Evolutionary conservation across 2,113 vertebrate species (phyloP), one percentile per base, ranked within the genome.

Genomic region (Ramphastos sulfuratus): DNA sequence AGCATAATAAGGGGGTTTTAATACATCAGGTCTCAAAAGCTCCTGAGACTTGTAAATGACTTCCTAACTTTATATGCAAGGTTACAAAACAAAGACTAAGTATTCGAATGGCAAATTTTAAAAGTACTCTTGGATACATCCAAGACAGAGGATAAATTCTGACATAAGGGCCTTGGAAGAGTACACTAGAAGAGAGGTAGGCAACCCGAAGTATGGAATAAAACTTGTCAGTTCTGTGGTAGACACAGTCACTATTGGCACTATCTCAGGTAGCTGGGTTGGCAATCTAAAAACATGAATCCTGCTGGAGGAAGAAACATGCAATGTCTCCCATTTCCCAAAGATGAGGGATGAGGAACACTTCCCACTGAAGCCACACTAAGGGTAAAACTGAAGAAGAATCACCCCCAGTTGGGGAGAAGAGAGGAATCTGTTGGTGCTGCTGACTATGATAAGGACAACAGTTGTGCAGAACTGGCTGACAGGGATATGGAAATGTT

Each of bases 401-500:
- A 95, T 91, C 85, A 79, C 91, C 93, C 76, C 74, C 31, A 0
- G 82, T 2, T 42, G 27, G 72, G 87, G 65, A 95, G 69, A 89
- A 71, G 75, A 93, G 75, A 93, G 85, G 94, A 96, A 97, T 95
- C 87, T 96, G 92, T 94, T 96, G 94, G 88, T 94, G 93, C 91
- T 97, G 89, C 95, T 97, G 96, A 97, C 95, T 95, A 96, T 95
- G 95, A 96, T 92, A 87, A 97, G 95, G 96, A 95, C 96, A 97
- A 96, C 96, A 96, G 96, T 97, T 96, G 94, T 95, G 92, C 89
- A 95, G 95, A 95, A 95, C 95, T 95, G 96, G 95, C 95, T 97
- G 96, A 94, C 96, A 97, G 85, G 95, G 96, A 96, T 96, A 97
- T 97, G 97, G 96, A 96, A 97, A 96, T 96, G 95, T 96, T 97